Percentiles rank a stretch among this genome's conserved stretches.
These are phyloP conservation scores for Globicephala melas DNA, from an alignment of 2,113 vertebrate species.

Conservation along the genomic window DNA sequence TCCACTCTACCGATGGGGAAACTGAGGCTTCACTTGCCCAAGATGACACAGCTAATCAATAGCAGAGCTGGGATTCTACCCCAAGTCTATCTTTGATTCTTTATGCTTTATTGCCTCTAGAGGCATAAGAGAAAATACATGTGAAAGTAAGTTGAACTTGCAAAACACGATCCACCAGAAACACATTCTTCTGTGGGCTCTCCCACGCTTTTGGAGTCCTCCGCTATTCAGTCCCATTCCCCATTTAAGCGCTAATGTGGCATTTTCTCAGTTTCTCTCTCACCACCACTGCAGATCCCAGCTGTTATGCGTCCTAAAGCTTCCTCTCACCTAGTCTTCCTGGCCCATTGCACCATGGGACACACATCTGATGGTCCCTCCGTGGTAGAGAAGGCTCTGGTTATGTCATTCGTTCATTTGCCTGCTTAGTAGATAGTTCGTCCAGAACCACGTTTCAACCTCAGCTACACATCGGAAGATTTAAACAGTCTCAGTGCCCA, in stretches of 20 bases:
- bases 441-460: background rate
- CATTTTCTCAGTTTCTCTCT: conserved; percentile 34
- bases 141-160: background rate
- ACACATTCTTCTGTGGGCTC: background rate
- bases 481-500: background rate
- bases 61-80: background rate
- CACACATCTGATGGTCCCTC: background rate
- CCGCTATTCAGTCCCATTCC: background rate
- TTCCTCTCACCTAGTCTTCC: background rate
- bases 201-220: background rate
- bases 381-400: background rate
- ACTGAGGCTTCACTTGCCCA: background rate
- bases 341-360: background rate
- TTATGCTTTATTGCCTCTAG: background rate
- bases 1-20: background rate
- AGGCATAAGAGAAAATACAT: background rate
- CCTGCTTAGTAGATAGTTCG: background rate
- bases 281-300: background rate
- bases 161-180: background rate
- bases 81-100: background rate
- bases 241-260: background rate
- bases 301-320: background rate
- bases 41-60: background rate
- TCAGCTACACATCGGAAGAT: background rate
- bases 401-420: background rate